Evolutionary conservation across 2,797 vertebrate species (phyloP).

Genomic region (Chelon auratus): DNA sequence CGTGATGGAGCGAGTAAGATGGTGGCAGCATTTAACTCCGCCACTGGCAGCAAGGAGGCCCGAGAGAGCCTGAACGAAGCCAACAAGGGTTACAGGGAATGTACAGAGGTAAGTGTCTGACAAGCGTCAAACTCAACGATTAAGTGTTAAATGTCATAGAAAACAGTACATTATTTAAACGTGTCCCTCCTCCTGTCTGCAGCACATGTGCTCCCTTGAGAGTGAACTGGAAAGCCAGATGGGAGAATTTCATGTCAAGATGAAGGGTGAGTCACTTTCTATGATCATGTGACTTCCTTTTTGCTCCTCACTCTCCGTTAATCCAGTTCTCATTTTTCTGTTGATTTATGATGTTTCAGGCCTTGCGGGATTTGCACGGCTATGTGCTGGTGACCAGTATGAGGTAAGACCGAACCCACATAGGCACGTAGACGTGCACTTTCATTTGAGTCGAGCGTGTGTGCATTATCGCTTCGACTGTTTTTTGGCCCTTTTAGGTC

Average conservation of each 20-base stretch:
- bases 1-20: constrained; percentile 97
- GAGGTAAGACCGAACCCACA: constrained; percentile 86
- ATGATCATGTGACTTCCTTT: constrained; percentile 36
- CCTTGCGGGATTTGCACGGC: constrained; percentile 94
- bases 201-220: constrained; percentile 98
- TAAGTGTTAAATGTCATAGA: not conserved
- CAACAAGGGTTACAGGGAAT: constrained; percentile 95
- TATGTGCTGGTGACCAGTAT: constrained; percentile 98
- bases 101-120: constrained; percentile 89
- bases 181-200: constrained; percentile 25
- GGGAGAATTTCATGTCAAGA: constrained; percentile 97
- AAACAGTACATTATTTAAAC: constrained; percentile 3
- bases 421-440: not conserved
- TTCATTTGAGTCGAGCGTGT: not conserved
- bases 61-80: constrained; percentile 96
- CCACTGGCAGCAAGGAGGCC: constrained; percentile 93
- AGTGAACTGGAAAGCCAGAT: constrained; percentile 96
- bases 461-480: constrained; percentile 1
- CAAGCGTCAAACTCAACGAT: not conserved
- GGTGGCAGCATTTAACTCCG: constrained; percentile 95
- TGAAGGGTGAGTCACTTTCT: constrained; percentile 91
- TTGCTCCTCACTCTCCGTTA: constrained; percentile 5
- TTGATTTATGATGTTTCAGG: constrained; percentile 79
- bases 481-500: constrained; percentile 83
- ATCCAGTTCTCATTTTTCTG: constrained; percentile 51